phyloP scores from a whole-genome alignment of 53 echinoderm and acorn worm genomes.

The Mesocentrotus franciscanus region DNA sequence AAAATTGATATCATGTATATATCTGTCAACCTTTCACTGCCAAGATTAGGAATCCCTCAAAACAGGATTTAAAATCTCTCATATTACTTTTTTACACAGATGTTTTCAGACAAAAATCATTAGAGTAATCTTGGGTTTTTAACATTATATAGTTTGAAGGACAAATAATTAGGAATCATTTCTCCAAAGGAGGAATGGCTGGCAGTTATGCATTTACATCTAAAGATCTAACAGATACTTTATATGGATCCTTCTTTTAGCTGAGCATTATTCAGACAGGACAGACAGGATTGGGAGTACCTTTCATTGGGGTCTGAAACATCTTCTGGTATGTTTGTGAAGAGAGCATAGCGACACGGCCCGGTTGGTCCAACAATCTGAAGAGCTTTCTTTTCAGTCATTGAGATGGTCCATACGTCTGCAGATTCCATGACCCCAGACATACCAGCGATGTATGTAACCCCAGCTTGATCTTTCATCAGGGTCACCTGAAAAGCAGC shows the following conservation, averaged over 20 bases:
- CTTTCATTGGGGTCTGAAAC: slow-evolving; percentile 7
- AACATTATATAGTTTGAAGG: too few species aligned
- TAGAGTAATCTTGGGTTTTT: too few species aligned
- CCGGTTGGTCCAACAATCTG: slow-evolving; percentile 75
- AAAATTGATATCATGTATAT: too few species aligned
- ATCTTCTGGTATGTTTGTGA: slow-evolving; percentile 83
- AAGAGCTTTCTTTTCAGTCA: slow-evolving; percentile 53
- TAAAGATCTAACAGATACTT: not conserved
- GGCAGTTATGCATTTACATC: too few species aligned
- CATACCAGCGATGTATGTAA: slow-evolving; percentile 72
- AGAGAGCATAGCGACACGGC: slow-evolving; percentile 79
- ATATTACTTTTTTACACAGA: too few species aligned
- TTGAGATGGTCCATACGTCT: slow-evolving; percentile 77
- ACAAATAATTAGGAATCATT: too few species aligned
- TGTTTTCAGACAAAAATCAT: too few species aligned
- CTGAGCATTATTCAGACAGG: not conserved
- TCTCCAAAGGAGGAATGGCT: too few species aligned
- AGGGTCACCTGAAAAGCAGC: slow-evolving; percentile 66
- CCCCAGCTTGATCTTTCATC: slow-evolving; percentile 58
- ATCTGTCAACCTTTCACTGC: too few species aligned
- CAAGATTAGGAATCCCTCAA: too few species aligned
- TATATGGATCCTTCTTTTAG: not conserved
- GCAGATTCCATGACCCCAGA: slow-evolving; percentile 64
- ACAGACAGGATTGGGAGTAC: not conserved
- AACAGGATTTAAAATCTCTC: too few species aligned